Conservation (phyloP, 1,140 invertebrate genomes). For the Trachelipus rathkii region DNA sequence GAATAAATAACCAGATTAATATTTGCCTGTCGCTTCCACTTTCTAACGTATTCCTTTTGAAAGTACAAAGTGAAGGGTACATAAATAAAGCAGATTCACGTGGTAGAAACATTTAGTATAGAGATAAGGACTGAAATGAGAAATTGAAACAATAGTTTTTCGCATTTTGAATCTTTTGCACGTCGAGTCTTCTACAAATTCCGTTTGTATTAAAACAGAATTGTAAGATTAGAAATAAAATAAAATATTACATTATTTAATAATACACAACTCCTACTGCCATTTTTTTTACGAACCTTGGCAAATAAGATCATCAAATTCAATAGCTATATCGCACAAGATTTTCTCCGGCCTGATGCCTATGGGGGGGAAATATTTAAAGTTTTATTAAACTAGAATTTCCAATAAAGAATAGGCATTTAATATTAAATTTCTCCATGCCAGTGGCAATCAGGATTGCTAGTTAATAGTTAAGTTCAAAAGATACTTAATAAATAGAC, state of each 20-base stretch:
- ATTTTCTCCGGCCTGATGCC: constrained; percentile 46
- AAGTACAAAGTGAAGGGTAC: no score
- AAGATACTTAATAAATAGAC: no score
- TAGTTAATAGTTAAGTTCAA: background rate
- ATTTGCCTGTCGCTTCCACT: no score
- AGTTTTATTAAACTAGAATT: background rate
- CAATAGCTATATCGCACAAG: constrained; percentile 41
- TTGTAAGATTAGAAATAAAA: constrained; percentile 25
- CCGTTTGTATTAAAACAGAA: constrained; percentile 14
- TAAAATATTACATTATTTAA: constrained; percentile 28
- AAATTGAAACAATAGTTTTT: no score
- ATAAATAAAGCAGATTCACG: no score
- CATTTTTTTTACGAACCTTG: constrained; percentile 42
- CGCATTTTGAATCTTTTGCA: no score
- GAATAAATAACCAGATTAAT: no score
- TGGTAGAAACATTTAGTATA: no score
- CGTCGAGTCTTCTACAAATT: no score
- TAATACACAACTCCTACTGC: background rate
- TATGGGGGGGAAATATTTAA: constrained; percentile 17
- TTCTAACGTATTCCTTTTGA: no score
- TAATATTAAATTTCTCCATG: background rate
- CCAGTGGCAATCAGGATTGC: background rate
- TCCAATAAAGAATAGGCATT: background rate
- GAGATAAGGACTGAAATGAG: no score
- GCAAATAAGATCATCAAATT: constrained; percentile 41